Conservation (phyloP, 2,797 vertebrate species). For the Semotilus atromaculatus region DNA sequence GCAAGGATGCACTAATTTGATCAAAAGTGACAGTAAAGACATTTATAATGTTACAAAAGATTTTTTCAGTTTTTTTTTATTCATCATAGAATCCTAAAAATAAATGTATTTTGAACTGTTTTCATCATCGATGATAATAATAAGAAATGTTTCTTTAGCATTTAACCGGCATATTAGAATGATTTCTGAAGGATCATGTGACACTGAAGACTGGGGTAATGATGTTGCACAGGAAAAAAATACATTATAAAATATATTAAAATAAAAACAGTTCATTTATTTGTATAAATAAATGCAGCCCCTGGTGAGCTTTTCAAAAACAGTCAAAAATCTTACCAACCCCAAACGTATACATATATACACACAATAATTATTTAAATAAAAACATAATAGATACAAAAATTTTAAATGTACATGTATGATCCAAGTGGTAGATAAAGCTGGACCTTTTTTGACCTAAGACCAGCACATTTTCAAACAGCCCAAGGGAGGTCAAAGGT, state of each 20-base stretch:
- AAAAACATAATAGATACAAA: too few relatives aligned
- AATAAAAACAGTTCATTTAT: not conserved
- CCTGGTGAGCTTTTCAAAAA: not conserved
- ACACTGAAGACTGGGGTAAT: not conserved
- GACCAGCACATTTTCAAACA: not conserved
- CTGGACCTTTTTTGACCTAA: not conserved
- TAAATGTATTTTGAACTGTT: not conserved
- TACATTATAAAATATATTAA: not conserved
- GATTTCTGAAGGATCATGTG: not conserved
- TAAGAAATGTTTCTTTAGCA: not conserved
- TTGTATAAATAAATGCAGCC: not conserved
- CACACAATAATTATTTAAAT: too few relatives aligned
- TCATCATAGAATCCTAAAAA: too few relatives aligned
- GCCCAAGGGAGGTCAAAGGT: slow-evolving; percentile 20
- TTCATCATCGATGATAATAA: not conserved
- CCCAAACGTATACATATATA: not conserved
- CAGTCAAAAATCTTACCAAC: not conserved
- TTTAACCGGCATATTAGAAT: not conserved
- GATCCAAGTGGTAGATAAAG: not conserved
- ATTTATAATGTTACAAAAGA: not conserved
- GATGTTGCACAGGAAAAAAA: not conserved
- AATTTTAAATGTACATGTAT: too few relatives aligned
- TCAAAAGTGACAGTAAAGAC: not conserved
- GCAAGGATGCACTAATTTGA: too few relatives aligned
- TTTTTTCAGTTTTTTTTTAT: too few relatives aligned